Evolutionary conservation across 2,888 invertebrate genomes (phyloP).

Genomic region (Pheosia gnoma): DNA sequence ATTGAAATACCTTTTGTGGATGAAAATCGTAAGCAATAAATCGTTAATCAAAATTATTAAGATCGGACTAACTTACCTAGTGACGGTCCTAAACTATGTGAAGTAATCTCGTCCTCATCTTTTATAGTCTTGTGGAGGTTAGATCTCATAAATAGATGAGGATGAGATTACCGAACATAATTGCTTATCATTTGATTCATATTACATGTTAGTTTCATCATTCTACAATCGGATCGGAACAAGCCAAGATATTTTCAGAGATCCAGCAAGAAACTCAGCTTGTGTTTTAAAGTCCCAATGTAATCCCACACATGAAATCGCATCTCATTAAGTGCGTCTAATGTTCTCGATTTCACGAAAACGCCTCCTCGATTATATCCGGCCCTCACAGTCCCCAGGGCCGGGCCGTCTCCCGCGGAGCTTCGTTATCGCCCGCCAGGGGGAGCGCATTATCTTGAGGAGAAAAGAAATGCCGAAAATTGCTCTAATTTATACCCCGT

Average conservation of each 20-base stretch:
- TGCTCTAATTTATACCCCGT: slow-evolving; percentile 61
- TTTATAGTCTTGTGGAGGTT: not conserved
- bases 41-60: slow-evolving; percentile 12
- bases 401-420: slow-evolving; percentile 50
- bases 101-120: slow-evolving; percentile 13
- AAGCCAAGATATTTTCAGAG: too few species aligned
- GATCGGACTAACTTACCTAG: slow-evolving; percentile 14
- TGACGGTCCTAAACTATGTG: slow-evolving; percentile 17
- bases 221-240: too few species aligned
- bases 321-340: slow-evolving; percentile 41
- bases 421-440: slow-evolving; percentile 68
- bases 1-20: too few species aligned
- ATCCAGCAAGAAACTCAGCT: not conserved
- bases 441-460: slow-evolving; percentile 69
- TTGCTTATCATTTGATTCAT: too few species aligned
- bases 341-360: slow-evolving; percentile 47
- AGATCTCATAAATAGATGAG: too few species aligned
- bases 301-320: not conserved
- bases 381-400: not conserved
- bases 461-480: slow-evolving; percentile 72
- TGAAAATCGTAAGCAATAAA: too few species aligned
- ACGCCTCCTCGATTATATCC: slow-evolving; percentile 34
- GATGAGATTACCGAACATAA: too few species aligned
- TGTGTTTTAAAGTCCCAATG: not conserved
- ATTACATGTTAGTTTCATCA: too few species aligned